Conservation (phyloP, 2,888 invertebrate genomes). For the Nephrotoma appendiculata region DNA sequence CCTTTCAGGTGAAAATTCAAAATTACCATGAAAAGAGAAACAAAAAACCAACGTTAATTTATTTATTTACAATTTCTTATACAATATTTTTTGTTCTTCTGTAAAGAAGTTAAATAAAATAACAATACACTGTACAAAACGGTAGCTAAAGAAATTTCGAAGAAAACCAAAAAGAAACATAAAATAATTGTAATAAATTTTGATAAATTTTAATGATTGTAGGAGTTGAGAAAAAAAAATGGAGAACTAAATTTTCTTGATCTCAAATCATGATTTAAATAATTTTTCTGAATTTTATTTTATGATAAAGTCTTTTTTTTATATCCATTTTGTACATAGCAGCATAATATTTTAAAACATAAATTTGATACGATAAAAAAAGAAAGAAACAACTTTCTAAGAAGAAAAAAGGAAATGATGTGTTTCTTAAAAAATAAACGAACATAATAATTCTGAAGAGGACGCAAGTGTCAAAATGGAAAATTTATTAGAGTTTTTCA, state of each 20-base stretch:
- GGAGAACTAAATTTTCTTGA: background rate
- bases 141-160: background rate
- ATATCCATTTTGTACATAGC: background rate
- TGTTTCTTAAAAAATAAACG: background rate
- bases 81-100: background rate
- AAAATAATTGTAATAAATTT: conserved; percentile 2
- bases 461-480: conserved; percentile 3
- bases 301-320: background rate
- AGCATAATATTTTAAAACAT: background rate
- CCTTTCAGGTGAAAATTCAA: background rate
- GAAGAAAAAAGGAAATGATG: background rate
- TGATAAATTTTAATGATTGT: conserved; percentile 3
- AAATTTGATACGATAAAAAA: background rate
- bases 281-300: background rate
- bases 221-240: conserved; percentile 1
- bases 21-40: background rate
- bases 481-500: conserved; percentile 2
- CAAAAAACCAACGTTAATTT: background rate
- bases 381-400: background rate
- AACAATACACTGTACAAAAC: background rate
- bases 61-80: background rate
- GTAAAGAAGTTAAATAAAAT: background rate
- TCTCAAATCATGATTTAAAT: conserved; percentile 3
- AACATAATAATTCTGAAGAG: background rate
- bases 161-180: background rate